Base-by-base conservation (phyloP, 2,888 invertebrate genomes). In the Phlogophora meticulosa region DNA sequence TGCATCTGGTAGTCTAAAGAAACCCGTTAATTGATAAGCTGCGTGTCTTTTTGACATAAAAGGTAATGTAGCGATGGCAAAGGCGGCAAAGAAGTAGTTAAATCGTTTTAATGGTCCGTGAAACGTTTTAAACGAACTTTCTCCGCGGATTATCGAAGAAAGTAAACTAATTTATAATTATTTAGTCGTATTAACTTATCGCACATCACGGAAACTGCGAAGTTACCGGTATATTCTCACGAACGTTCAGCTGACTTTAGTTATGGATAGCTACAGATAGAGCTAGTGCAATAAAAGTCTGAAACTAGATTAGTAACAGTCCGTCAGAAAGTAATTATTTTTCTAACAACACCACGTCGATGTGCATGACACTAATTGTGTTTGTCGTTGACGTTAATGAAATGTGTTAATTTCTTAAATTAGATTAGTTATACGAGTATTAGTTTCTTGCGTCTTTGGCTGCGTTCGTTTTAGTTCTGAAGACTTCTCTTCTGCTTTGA, bases 381-480 rank as follows among this genome's bases (percentile, higher is more conserved):
- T 79, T 75, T 75, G 58, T 76, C 17, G 34, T 43, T 56, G 61
- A 59, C 61, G 42, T 32, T 79, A 74, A 66, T 76, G 69, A 55
- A 79, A 51, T 51, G 51, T 68, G 75, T 49, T 76, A 76, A 76
- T 80, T 56, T 20, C 17, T 51, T 62, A 48, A 76, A 76, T 80
- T 60, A 57, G 58, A 69, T 76, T 62, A 58, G 53, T 48, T 1
- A 55, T 56, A 28, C 43, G 49, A 13, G 17, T 49, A 42, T 24
- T 34, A 2, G n/a, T 17, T 42, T 36, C 10, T 63, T 34, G 48
- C 4, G 48, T 42, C 17, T 24, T 36, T 48, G 17, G 9, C 5
- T 9, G 9, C 9, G 11, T 40, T 28, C n/a, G 15, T 42, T 40
- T 15, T 2, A 22, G 13, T 22, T 9, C 5, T 40, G 1, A 36